Percentiles rank a stretch among this genome's conserved stretches.
phyloP scores from a whole-genome alignment of 2,113 vertebrate genomes.

The Maccullochella peelii region DNA sequence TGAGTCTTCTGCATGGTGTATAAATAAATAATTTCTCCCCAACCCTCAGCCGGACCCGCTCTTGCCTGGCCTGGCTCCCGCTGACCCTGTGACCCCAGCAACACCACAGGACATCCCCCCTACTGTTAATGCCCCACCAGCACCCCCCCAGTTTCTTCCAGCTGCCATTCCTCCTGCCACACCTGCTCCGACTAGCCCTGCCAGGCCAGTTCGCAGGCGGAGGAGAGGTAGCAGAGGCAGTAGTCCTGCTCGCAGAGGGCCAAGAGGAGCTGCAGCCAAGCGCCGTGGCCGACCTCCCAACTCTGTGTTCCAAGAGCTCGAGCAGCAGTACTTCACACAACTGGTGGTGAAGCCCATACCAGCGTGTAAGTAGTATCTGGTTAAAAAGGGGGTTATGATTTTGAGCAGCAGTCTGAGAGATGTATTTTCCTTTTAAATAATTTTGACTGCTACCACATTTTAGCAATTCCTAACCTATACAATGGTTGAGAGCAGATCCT shows the following conservation, averaged over 20 bases:
- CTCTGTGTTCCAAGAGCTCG: conserved; percentile 92
- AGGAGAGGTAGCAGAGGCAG: conserved; percentile 81
- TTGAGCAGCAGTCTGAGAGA: neutral
- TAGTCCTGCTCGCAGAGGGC: conserved; percentile 72
- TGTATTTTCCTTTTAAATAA: neutral
- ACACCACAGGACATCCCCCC: conserved; percentile 28
- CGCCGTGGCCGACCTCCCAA: conserved; percentile 91
- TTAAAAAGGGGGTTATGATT: no score
- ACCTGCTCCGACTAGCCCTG: conserved; percentile 48
- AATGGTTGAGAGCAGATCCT: neutral
- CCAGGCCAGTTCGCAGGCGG: conserved; percentile 77
- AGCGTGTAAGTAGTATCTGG: conserved; percentile 81
- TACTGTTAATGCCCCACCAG: conserved; percentile 9
- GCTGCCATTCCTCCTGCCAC: conserved; percentile 36
- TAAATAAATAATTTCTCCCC: conserved; percentile 1
- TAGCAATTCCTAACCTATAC: neutral
- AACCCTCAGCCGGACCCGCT: conserved; percentile 51
- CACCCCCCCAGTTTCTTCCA: conserved; percentile 38
- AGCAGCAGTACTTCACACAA: conserved; percentile 93
- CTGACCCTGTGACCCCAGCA: conserved; percentile 32
- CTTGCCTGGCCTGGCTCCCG: conserved; percentile 48
- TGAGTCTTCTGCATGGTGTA: neutral
- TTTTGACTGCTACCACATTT: neutral
- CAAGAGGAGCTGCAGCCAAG: conserved; percentile 84
- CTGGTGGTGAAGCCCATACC: conserved; percentile 92